Evolutionary conservation across 2,888 invertebrate genomes (phyloP), one percentile per base, ranked within the genome.

Genomic region (Parascotia fuliginaria): DNA sequence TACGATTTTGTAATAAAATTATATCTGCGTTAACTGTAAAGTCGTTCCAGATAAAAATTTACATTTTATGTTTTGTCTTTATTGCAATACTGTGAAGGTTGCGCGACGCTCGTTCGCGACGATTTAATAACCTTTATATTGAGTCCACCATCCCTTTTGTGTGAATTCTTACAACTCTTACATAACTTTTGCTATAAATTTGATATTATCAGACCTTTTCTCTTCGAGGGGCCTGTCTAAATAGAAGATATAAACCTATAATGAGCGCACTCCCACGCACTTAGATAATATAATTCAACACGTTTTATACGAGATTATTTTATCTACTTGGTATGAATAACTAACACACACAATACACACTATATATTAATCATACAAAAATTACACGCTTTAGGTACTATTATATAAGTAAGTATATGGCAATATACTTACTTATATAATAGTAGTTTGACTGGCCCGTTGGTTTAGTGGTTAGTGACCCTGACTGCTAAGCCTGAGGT

Each of bases 21-120:
- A 45, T 39, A 33, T 38, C 19, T 16, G n/a, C 31, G 44, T 15
- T 1, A 38, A 38, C 22, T 24, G 37, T n/a, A 9, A 29, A 39
- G 27, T 22, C 11, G 12, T 9, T 40, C 24, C 9, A 31, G 28
- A 39, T 45, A 16, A 39, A 36, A 19, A 45, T 39, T 3, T 32
- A 27, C 16, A 24, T 45, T 45, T 45, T 37, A 39, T 45, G 32
- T 39, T 27, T 16, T 24, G 11, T 33, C 16, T 38, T 39, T 33
- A 33, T 45, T 16, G 11, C 38, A 7, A 13, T 5, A 31, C 13
- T 31, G 31, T 7, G 13, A 9, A 31, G 7, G 31, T 13, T 11
- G 12, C 29, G n/a, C 29, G 13, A 6, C 7, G 0, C 31, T 24
- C 24, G 19, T 19, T 5, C 19, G 19, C 19, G 19, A 19, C 19